phyloP scores from a whole-genome alignment of 1,140 invertebrate species.

The Lycorma delicatula region DNA sequence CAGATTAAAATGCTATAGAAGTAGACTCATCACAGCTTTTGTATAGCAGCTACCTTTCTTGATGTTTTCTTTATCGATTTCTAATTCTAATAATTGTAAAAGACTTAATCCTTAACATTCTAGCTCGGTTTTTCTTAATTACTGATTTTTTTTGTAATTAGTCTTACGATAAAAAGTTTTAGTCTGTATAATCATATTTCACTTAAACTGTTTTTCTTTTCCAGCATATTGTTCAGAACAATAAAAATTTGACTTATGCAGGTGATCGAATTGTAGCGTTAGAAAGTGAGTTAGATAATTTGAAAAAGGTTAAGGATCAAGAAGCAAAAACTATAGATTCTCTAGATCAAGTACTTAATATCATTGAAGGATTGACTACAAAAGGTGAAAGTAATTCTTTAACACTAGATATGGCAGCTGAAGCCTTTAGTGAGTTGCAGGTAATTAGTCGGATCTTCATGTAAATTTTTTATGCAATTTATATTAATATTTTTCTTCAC shows the following conservation, averaged over 20 bases:
- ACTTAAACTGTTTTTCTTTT: constrained; percentile 25
- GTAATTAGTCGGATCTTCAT: no score
- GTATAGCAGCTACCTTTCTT: no score
- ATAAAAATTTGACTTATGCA: constrained; percentile 64
- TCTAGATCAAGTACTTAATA: constrained; percentile 58
- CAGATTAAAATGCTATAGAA: no score
- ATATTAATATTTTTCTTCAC: no score
- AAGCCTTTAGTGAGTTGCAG: constrained; percentile 65
- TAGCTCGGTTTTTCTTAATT: no score
- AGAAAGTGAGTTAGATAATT: constrained; percentile 65
- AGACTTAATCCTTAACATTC: no score
- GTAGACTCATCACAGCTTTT: no score
- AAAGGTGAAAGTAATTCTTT: constrained; percentile 44
- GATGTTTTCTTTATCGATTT: no score
- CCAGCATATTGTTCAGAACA: constrained; percentile 81
- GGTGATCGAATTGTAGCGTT: constrained; percentile 70
- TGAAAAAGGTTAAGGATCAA: constrained; percentile 59
- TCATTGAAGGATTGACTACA: constrained; percentile 58
- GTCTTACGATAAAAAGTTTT: no score
- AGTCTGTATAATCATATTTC: background rate
- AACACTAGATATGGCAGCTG: constrained; percentile 60
- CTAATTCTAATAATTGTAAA: no score
- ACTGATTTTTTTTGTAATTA: no score
- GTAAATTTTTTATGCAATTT: no score
- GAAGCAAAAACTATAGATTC: constrained; percentile 66